phyloP scores from a whole-genome alignment of 2,888 invertebrate genomes.

The Cantharis rustica region DNA sequence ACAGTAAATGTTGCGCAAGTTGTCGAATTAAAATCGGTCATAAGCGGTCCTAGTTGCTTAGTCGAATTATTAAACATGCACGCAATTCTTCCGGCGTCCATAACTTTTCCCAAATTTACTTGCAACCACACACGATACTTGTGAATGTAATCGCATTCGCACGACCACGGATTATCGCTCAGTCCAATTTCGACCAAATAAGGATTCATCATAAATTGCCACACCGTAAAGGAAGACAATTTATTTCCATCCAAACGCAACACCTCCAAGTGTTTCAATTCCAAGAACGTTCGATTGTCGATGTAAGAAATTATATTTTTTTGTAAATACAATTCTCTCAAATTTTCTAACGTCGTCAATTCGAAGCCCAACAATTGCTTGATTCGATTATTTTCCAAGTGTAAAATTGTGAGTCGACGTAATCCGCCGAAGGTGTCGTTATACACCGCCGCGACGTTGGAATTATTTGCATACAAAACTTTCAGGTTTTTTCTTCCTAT shows the following conservation, averaged over 20 bases:
- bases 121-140: slow-evolving; percentile 81
- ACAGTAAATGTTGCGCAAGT: slow-evolving; percentile 76
- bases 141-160: slow-evolving; percentile 84
- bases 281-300: slow-evolving; percentile 83
- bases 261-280: slow-evolving; percentile 81
- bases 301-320: slow-evolving; percentile 82
- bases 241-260: slow-evolving; percentile 84
- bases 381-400: slow-evolving; percentile 86
- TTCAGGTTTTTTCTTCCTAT: slow-evolving; percentile 89
- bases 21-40: slow-evolving; percentile 79
- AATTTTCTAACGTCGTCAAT: slow-evolving; percentile 78
- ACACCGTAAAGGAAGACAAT: slow-evolving; percentile 80
- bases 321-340: slow-evolving; percentile 86
- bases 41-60: slow-evolving; percentile 69
- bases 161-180: slow-evolving; percentile 87
- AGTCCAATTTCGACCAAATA: slow-evolving; percentile 86
- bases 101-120: slow-evolving; percentile 78
- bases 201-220: slow-evolving; percentile 83
- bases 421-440: slow-evolving; percentile 92
- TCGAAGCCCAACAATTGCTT: slow-evolving; percentile 81
- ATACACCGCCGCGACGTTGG: slow-evolving; percentile 81
- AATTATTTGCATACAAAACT: slow-evolving; percentile 86
- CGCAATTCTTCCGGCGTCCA: slow-evolving; percentile 75
- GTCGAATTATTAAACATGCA: slow-evolving; percentile 78
- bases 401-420: slow-evolving; percentile 76